Evolutionary conservation across 2,113 vertebrate genomes (phyloP), one percentile per base, ranked within the genome.

Genomic region (Tricholaema leucomelas): DNA sequence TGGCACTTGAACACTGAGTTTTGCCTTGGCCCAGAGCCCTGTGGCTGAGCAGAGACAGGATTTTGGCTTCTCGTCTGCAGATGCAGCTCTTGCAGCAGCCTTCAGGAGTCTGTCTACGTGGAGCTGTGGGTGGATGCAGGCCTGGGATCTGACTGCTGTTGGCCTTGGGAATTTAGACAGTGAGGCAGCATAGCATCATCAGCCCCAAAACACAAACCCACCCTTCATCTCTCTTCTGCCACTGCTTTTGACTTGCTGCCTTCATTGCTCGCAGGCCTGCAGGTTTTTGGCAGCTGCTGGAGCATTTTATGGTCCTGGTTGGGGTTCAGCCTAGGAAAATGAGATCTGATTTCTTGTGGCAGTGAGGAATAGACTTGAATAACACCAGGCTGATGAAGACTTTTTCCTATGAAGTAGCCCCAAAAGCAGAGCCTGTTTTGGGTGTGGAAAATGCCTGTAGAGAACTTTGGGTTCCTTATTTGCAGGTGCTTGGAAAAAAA

Each of bases 1-100:
- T 1, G 15, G 40, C 0, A 1, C 55, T 81, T 23, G 9, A 11
- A 9, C 2, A 1, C n/a, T 3, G 72, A 30, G 19, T 40, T 71
- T 33, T 58, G 18, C 12, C 17, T 66, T 74, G 85, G 81, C 70
- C 40, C 40, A 4, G 38, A 7, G 64, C 69, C 81, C 48, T 0
- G 2, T 38, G 65, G n/a, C 10, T 40, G 79, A 61, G 58, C 50
- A 83, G 87, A 72, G 40, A 48, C 30, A 5, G 70, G 77, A 56
- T 35, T 74, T 72, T 69, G 21, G 60, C 50, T 64, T 6, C 27
- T 55, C 60, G 87, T 73, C 54, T 44, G 15, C 3, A 3, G 13
- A 25, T 31, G 20, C 0, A 4, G 76, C 33, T 33, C 56, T 77
- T 38, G 25, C 72, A 82, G 83, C 11, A 0, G 63, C 67, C 75